Percentiles rank a stretch among this genome's conserved stretches.
Conservation (phyloP, 2,888 invertebrate genomes). For the Anticlea derivata region DNA sequence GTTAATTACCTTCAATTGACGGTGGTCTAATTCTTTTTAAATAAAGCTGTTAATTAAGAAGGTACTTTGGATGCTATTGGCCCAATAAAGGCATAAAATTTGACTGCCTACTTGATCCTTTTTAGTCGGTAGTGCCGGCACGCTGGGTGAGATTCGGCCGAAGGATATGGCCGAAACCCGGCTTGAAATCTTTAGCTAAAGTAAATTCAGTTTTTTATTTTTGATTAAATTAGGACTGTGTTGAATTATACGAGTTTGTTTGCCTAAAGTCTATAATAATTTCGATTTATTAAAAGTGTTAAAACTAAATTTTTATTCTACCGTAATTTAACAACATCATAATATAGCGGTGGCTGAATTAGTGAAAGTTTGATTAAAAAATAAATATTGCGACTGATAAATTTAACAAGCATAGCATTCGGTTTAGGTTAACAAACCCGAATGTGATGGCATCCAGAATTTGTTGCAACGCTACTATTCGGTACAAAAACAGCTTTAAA, state of each 20-base stretch:
- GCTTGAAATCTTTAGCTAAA: too few species aligned
- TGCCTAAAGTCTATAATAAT: too few species aligned
- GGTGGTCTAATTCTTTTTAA: constrained; percentile 78
- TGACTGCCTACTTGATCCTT: constrained; percentile 74
- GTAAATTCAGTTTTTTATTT: too few species aligned
- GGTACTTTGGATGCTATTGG: constrained; percentile 69
- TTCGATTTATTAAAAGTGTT: too few species aligned
- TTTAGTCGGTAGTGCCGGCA: constrained; percentile 27
- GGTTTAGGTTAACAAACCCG: constrained; percentile 5
- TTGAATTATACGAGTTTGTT: too few species aligned
- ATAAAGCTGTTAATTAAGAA: constrained; percentile 78
- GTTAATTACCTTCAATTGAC: constrained; percentile 59
- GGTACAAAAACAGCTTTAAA: constrained; percentile 54
- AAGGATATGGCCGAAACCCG: constrained; percentile 15
- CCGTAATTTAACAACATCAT: too few species aligned
- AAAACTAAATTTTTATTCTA: too few species aligned
- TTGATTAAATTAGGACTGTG: too few species aligned
- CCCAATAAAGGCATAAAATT: constrained; percentile 70
- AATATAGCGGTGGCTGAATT: too few species aligned
- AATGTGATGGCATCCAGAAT: constrained; percentile 8
- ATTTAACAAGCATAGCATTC: neutral
- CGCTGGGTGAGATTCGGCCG: constrained; percentile 1
- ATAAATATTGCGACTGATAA: too few species aligned
- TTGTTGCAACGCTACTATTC: constrained; percentile 4
- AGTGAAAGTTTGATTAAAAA: too few species aligned